A percentile compares a stretch with the other conserved stretches of the same genome.
phyloP scores from a whole-genome alignment of 2,888 invertebrate species.

The Megastigmus dorsalis region DNA sequence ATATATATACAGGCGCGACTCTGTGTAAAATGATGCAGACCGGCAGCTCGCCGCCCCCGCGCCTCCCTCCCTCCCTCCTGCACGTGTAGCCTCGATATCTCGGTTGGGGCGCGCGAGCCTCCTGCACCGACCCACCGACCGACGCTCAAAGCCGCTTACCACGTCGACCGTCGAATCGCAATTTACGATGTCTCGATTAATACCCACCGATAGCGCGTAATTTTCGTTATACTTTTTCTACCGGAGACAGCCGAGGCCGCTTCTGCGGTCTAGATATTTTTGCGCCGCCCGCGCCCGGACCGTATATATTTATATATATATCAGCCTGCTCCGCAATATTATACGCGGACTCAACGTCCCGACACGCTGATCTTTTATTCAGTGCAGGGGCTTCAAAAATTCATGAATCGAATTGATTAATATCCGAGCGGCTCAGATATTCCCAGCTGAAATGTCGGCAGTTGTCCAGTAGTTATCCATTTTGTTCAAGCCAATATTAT shows the following conservation, averaged over 20 bases:
- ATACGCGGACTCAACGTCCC: neutral
- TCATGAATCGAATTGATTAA: slow-evolving; percentile 23
- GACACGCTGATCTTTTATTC: slow-evolving; percentile 37
- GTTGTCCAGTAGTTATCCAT: too few relatives aligned
- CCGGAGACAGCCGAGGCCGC: neutral
- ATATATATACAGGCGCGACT: neutral
- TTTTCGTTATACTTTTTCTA: slow-evolving; percentile 27
- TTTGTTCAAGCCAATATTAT: too few relatives aligned
- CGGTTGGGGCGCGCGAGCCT: too few relatives aligned
- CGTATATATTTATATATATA: neutral
- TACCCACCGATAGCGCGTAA: slow-evolving; percentile 30
- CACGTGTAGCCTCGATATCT: slow-evolving; percentile 51
- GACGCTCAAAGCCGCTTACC: slow-evolving; percentile 52
- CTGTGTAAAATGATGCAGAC: slow-evolving; percentile 40
- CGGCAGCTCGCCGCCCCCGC: too few relatives aligned
- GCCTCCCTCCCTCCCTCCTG: too few relatives aligned
- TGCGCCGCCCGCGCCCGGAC: neutral
- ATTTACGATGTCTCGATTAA: slow-evolving; percentile 41
- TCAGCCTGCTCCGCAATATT: too few relatives aligned
- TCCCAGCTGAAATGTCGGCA: too few relatives aligned
- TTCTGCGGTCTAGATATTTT: neutral
- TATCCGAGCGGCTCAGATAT: too few relatives aligned
- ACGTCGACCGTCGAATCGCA: slow-evolving; percentile 38
- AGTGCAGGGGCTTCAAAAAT: slow-evolving; percentile 24
- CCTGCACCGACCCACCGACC: too few relatives aligned